A percentile compares a stretch with the other conserved stretches of the same genome.
phyloP scores from a whole-genome alignment of 2,888 invertebrate species.

The Aleiodes alternator region DNA sequence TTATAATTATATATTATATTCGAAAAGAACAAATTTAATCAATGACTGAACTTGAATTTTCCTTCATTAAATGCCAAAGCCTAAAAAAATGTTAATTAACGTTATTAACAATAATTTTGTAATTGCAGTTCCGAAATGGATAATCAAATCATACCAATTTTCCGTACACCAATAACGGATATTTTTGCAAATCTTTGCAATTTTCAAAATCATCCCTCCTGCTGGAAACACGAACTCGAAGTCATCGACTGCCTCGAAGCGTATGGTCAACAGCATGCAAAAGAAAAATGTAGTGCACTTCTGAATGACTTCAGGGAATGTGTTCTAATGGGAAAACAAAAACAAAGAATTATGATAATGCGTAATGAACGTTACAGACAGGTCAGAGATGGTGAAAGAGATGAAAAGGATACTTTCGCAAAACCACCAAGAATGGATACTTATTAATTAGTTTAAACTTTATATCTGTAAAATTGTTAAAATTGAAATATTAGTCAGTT shows the following conservation, averaged over 20 bases:
- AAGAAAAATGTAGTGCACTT: conserved; percentile 79
- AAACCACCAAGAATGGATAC: conserved; percentile 25
- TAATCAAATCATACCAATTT: conserved; percentile 77
- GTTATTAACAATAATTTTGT: no score
- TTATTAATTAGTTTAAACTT: conserved; percentile 18
- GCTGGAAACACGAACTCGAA: conserved; percentile 82
- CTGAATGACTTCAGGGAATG: conserved; percentile 86
- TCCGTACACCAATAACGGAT: conserved; percentile 85
- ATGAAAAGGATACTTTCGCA: neutral
- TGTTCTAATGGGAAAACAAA: conserved; percentile 79
- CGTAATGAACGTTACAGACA: conserved; percentile 80
- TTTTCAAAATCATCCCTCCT: conserved; percentile 80
- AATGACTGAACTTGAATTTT: no score
- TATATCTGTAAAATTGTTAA: no score
- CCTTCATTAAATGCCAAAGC: no score
- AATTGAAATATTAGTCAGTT: conserved; percentile 8
- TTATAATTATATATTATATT: no score
- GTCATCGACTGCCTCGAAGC: conserved; percentile 88
- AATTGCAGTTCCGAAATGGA: conserved; percentile 3
- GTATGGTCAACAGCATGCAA: conserved; percentile 83
- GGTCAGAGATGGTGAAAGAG: conserved; percentile 78
- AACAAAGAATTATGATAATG: conserved; percentile 80
- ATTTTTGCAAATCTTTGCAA: conserved; percentile 81
- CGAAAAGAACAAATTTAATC: no score
- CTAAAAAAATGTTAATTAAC: no score